Evolutionary conservation across 2,797 vertebrate species (phyloP).

Genomic region (Sarcoramphus papa): DNA sequence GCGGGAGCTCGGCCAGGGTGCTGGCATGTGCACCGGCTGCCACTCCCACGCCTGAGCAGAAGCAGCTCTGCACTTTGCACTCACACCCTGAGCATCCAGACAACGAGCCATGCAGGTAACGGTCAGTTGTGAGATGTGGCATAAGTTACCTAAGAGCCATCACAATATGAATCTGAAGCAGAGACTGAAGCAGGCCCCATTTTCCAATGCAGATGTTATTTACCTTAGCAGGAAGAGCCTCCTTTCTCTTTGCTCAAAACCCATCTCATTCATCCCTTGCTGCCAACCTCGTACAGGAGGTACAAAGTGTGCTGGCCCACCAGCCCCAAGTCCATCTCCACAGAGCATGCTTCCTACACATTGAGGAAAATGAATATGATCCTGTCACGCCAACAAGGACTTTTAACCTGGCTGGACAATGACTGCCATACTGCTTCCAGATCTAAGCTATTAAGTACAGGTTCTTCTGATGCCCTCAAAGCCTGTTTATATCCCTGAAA

Average conservation of each 20-base stretch:
- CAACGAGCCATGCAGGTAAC: fast-evolving
- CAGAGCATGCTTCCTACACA: background rate
- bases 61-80: background rate
- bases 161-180: background rate
- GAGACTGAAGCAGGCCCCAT: background rate
- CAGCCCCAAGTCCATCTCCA: background rate
- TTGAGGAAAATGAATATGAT: background rate
- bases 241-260: background rate
- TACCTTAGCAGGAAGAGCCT: background rate
- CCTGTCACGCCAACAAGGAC: background rate
- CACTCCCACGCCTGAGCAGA: background rate
- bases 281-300: background rate
- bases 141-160: background rate
- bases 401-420: background rate
- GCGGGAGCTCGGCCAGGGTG: fast-evolving
- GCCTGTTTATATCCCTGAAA: background rate
- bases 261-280: background rate
- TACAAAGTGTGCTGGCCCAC: background rate
- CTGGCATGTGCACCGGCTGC: fast-evolving
- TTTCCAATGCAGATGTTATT: background rate
- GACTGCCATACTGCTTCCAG: background rate
- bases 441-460: background rate
- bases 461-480: background rate
- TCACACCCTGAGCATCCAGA: background rate
- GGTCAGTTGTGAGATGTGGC: background rate